Evolutionary conservation across 2,797 vertebrate genomes (phyloP).

Genomic region (Spinus pinus): DNA sequence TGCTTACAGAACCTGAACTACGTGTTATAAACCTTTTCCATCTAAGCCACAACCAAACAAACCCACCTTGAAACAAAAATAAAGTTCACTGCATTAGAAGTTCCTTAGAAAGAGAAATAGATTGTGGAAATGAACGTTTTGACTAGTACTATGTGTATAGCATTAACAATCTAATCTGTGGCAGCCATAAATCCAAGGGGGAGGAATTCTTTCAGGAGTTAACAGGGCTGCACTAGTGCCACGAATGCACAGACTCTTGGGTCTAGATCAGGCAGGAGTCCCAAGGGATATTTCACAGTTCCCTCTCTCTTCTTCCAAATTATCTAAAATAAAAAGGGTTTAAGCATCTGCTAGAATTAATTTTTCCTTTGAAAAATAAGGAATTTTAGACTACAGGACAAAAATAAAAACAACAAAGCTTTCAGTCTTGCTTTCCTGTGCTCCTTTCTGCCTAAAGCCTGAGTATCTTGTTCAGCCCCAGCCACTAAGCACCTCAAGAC

Average conservation of each 20-base stretch:
- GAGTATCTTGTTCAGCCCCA: background rate
- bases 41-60: background rate
- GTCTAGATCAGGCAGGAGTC: background rate
- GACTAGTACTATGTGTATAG: background rate
- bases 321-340: background rate
- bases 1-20: background rate
- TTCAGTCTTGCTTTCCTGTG: background rate
- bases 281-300: background rate
- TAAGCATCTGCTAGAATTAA: background rate
- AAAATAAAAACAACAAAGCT: background rate
- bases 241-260: background rate
- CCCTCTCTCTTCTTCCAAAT: background rate
- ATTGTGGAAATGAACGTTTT: background rate
- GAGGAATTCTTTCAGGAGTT: background rate
- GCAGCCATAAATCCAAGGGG: background rate
- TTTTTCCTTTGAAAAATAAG: background rate
- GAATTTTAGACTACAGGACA: background rate
- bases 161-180: background rate
- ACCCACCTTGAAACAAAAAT: background rate
- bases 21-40: background rate
- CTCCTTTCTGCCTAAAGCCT: background rate
- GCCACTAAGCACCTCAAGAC: background rate
- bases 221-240: background rate
- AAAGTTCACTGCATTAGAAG: background rate
- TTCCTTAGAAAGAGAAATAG: background rate